A percentile compares a stretch with the other conserved stretches of the same genome.
These are phyloP conservation scores for Heteropelma amictum DNA, from an alignment of 2,888 invertebrate genomes.

Conservation along the genomic window DNA sequence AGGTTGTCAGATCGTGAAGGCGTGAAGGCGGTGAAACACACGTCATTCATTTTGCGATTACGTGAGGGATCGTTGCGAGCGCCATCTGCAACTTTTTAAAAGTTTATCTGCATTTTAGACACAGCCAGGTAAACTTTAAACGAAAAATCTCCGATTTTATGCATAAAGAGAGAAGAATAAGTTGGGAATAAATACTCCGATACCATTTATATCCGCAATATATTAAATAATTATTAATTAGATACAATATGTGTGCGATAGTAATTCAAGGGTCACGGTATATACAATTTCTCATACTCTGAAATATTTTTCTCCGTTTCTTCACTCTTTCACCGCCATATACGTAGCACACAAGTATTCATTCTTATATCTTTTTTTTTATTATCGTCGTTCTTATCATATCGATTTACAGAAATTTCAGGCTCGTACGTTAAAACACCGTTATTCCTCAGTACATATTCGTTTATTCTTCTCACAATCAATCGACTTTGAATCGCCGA, in stretches of 20 bases:
- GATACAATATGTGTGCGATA: conserved; percentile 74
- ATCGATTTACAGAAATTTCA: conserved; percentile 35
- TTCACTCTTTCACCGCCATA: background rate
- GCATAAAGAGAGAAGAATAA: background rate
- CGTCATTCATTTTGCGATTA: too few relatives aligned
- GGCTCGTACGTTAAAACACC: conserved; percentile 31
- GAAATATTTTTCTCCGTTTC: background rate
- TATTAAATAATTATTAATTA: conserved; percentile 75
- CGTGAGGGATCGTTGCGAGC: background rate
- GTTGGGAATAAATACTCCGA: conserved; percentile 6
- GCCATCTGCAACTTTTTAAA: background rate
- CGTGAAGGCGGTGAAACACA: too few relatives aligned
- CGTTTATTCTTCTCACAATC: background rate
- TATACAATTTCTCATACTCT: conserved; percentile 67
- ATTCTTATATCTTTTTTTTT: background rate
- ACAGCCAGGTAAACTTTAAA: background rate
- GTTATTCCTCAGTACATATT: background rate
- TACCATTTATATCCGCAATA: conserved; percentile 72
- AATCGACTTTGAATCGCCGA: background rate
- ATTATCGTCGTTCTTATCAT: background rate
- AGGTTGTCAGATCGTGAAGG: too few relatives aligned
- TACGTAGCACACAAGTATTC: background rate
- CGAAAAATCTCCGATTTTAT: background rate
- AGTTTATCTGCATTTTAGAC: background rate
- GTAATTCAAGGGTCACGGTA: conserved; percentile 69